Conservation (phyloP, 2,797 vertebrate species). For the Poecilia wingei region DNA sequence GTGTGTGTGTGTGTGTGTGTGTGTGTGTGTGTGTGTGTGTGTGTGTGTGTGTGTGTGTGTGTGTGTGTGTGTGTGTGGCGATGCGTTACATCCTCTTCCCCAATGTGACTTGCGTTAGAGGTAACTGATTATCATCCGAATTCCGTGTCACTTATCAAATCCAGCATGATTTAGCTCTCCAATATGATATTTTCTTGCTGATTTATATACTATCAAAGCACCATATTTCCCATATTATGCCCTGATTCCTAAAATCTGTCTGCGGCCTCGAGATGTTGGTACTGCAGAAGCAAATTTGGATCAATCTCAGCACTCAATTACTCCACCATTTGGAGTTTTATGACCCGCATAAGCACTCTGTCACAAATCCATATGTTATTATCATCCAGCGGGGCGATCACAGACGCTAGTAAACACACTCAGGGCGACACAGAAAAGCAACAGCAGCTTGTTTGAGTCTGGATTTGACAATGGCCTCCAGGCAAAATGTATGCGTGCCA, state of each 20-base stretch:
- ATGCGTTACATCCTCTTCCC: slow-evolving; percentile 50
- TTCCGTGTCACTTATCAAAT: slow-evolving; percentile 47
- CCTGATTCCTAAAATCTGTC: slow-evolving; percentile 59
- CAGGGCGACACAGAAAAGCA: slow-evolving; percentile 33
- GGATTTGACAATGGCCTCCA: slow-evolving; percentile 59
- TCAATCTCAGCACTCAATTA: slow-evolving; percentile 73
- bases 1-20: too few relatives aligned
- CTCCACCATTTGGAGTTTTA: slow-evolving; percentile 68
- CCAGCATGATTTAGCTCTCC: slow-evolving; percentile 37
- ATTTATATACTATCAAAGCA: slow-evolving; percentile 27
- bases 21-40: too few relatives aligned
- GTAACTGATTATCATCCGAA: slow-evolving; percentile 63
- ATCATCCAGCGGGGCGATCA: slow-evolving; percentile 55
- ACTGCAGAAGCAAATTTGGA: slow-evolving; percentile 65
- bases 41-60: too few relatives aligned
- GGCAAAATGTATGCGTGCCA: slow-evolving; percentile 50
- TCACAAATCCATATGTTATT: slow-evolving; percentile 75
- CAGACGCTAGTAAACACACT: slow-evolving; percentile 41
- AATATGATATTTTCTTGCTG: slow-evolving; percentile 37
- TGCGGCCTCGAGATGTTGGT: slow-evolving; percentile 50
- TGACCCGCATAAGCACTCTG: slow-evolving; percentile 71
- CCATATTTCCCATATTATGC: slow-evolving; percentile 20
- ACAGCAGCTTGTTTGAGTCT: slow-evolving; percentile 50
- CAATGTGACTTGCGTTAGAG: slow-evolving; percentile 47
- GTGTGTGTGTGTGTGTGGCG: slow-evolving; percentile 49